Evolutionary conservation across 2,797 vertebrate species (phyloP).

Genomic region (Melanogrammus aeglefinus): DNA sequence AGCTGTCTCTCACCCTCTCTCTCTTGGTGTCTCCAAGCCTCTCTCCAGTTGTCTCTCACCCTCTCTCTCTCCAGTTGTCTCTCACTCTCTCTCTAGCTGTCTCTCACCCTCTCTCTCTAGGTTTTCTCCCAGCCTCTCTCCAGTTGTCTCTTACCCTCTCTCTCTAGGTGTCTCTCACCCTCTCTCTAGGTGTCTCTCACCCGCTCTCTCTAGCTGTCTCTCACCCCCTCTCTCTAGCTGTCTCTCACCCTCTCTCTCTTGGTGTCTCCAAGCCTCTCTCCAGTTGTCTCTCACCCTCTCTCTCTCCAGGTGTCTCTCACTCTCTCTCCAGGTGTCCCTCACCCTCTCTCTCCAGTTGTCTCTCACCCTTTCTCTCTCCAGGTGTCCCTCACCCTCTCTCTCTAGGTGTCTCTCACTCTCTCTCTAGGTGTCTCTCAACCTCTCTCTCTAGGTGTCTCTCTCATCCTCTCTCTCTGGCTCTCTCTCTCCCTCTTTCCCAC

Average conservation of each 20-base stretch:
- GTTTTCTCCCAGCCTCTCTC: constrained; percentile 11
- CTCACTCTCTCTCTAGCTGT: background rate
- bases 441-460: constrained; percentile 28
- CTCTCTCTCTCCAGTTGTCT: constrained; percentile 30
- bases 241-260: constrained; percentile 8
- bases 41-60: constrained; percentile 6
- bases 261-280: constrained; percentile 16
- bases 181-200: no score
- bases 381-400: background rate
- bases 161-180: no score
- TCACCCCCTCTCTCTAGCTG: constrained; percentile 67
- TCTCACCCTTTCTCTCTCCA: background rate
- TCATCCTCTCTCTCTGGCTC: background rate
- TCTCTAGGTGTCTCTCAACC: constrained; percentile 9
- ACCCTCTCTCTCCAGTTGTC: background rate
- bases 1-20: background rate
- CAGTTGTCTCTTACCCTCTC: no score
- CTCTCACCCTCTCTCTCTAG: background rate
- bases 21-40: background rate
- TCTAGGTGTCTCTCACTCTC: background rate
- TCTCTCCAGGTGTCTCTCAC: constrained; percentile 10
- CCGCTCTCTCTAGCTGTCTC: no score
- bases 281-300: constrained; percentile 75
- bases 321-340: constrained; percentile 6
- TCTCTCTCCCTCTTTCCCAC: background rate